Evolutionary conservation across 2,113 vertebrate species (phyloP).

Genomic region (Monarcha castaneiventris): DNA sequence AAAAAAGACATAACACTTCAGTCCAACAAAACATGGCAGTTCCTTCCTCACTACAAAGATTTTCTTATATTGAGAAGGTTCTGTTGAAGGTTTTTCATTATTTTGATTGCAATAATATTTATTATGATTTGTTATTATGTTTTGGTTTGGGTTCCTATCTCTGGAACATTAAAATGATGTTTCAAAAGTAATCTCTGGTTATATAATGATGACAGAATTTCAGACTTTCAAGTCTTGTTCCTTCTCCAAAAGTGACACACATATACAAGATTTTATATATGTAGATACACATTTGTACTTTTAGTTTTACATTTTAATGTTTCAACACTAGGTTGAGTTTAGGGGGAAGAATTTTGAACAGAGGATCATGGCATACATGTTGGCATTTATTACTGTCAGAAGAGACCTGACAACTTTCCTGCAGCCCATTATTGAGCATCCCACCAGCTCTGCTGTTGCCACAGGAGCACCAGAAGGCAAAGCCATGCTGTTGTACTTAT

Average conservation of each 20-base stretch:
- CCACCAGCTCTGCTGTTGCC: not conserved
- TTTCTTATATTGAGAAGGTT: not conserved
- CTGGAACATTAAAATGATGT: not conserved
- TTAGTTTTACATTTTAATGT: not conserved
- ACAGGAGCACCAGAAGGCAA: not conserved
- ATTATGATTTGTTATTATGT: not conserved
- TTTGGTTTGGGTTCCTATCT: not conserved
- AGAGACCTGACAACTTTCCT: not conserved
- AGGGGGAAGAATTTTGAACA: not conserved
- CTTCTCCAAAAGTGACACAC: not conserved
- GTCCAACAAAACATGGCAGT: not conserved
- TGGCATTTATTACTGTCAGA: not conserved
- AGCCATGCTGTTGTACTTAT: not conserved
- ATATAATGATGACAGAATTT: not conserved
- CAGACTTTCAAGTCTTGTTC: not conserved
- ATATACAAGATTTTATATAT: not conserved
- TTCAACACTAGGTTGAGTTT: not conserved
- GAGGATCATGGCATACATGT: not conserved
- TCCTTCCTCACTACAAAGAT: not conserved
- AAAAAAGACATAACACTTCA: not conserved
- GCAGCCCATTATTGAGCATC: not conserved
- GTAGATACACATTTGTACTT: not conserved
- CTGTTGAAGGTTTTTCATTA: not conserved
- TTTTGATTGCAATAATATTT: not conserved
- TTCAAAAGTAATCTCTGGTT: not conserved